Evolutionary conservation across 1,140 invertebrate species (phyloP), one percentile per base, ranked within the genome.

Genomic region (Branchinecta lynchi): DNA sequence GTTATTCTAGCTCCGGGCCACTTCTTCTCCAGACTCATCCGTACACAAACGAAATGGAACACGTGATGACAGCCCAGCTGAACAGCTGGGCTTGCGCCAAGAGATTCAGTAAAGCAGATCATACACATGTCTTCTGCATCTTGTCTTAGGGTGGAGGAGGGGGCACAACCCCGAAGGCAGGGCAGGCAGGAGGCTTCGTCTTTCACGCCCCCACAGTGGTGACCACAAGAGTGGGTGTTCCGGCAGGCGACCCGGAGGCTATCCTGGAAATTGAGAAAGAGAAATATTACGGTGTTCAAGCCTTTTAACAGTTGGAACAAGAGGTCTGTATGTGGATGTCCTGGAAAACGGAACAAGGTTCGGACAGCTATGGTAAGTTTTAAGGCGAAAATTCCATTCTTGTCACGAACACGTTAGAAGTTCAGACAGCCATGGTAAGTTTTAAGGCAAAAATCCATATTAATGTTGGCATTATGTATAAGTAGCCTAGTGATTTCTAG

Each of bases 61-160:
- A 98, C 90, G 76, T 99, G 96, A 1, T 93, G 92, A 79, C 96
- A 99, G 71, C 86, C 84, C 12, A 98, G 78, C 85, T 89, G 89
- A 76, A 98, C 87, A n/a, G 93, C 90, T 15, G 96, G 96, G 0
- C 94, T 93, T 72, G 89, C 93, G 21, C 92, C 89, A 6, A 99
- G 79, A 0, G 95, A 92, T 77, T 98, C 95, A 0, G 92, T 95
- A 78, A 99, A 98, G 77, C 96, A 98, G 72, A 98, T 95, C 92
- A 98, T 98, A 79, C 96, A 99, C 92, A 98, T 96, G 76, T 98
- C 95, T 76, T 98, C 95, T 0, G 92, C 92, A 79, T 98, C 95
- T 80, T 97, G 94, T 88, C 15, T 94, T 79, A 69, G 80, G 80
- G 20, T 76, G 73, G 12, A 72, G 71, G 6, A 72, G 73, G 0